Percentiles rank a stretch among this genome's conserved stretches.
phyloP scores from a whole-genome alignment of 2,888 invertebrate genomes.

The Megalurothrips usitatus region DNA sequence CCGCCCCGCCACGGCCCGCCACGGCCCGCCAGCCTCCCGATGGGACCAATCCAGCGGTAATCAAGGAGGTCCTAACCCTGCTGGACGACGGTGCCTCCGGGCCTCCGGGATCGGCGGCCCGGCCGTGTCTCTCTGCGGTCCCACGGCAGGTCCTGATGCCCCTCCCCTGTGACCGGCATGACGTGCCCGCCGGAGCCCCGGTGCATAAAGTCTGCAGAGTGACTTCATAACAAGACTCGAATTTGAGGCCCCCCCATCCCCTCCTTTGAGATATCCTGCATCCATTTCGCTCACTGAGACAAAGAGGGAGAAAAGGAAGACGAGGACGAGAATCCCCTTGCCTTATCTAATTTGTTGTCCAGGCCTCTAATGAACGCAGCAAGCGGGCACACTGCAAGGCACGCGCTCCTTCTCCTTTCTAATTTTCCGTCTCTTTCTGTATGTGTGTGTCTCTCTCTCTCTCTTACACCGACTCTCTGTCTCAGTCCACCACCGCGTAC shows the following conservation, averaged over 20 bases:
- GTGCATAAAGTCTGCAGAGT: too few relatives aligned
- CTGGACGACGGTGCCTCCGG: neutral
- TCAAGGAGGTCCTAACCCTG: neutral
- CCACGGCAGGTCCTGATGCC: too few relatives aligned
- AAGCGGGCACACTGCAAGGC: neutral
- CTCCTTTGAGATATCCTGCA: too few relatives aligned
- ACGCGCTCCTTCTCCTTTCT: neutral
- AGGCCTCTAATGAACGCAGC: neutral
- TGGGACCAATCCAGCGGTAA: neutral
- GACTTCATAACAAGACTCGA: too few relatives aligned
- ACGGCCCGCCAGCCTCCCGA: neutral
- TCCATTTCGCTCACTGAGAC: too few relatives aligned
- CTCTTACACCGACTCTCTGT: neutral
- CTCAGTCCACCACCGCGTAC: neutral
- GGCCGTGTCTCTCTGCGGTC: too few relatives aligned
- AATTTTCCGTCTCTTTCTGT: too few relatives aligned
- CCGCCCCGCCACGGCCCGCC: neutral
- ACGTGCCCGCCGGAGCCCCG: too few relatives aligned
- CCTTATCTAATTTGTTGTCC: constrained; percentile 15
- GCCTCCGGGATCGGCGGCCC: neutral
- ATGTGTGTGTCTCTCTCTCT: neutral
- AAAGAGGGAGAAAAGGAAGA: too few relatives aligned
- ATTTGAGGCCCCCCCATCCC: too few relatives aligned
- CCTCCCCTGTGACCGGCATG: too few relatives aligned
- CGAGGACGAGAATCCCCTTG: too few relatives aligned